Conservation (phyloP, 2,888 invertebrate species). For the Brachypterus glaber region DNA sequence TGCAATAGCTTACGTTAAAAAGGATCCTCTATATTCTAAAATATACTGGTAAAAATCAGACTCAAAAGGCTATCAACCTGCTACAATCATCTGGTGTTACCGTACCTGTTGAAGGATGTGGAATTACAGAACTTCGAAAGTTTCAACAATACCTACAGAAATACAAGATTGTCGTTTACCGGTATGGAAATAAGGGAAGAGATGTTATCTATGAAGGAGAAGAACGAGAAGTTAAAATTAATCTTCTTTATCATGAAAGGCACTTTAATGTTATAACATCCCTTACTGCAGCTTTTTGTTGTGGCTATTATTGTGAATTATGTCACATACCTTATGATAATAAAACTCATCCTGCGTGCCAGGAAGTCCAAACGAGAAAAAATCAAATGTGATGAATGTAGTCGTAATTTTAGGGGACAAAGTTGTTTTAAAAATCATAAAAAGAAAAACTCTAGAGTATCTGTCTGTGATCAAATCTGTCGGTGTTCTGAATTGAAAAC, state of each 20-base stretch:
- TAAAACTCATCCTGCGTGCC: constrained; percentile 7
- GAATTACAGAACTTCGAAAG: too few relatives aligned
- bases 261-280: too few relatives aligned
- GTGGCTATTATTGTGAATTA: too few relatives aligned
- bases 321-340: too few relatives aligned
- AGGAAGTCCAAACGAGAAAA: background rate
- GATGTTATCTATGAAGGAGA: constrained; percentile 5
- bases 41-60: constrained; percentile 7
- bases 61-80: constrained; percentile 1
- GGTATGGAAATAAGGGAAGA: constrained; percentile 5
- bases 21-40: background rate
- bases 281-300: too few relatives aligned
- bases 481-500: constrained; percentile 10
- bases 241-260: constrained; percentile 14
- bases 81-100: constrained; percentile 2
- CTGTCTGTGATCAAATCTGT: constrained; percentile 6
- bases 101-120: constrained; percentile 9
- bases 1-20: background rate
- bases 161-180: constrained; percentile 17
- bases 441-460: too few relatives aligned
- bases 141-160: too few relatives aligned
- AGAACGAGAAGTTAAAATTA: constrained; percentile 1
- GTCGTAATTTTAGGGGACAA: too few relatives aligned
- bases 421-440: constrained; percentile 15
- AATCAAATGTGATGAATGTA: constrained; percentile 2